Percentiles rank a stretch among this genome's conserved stretches.
phyloP scores from a whole-genome alignment of 2,113 vertebrate genomes.

The Chrysemys picta region DNA sequence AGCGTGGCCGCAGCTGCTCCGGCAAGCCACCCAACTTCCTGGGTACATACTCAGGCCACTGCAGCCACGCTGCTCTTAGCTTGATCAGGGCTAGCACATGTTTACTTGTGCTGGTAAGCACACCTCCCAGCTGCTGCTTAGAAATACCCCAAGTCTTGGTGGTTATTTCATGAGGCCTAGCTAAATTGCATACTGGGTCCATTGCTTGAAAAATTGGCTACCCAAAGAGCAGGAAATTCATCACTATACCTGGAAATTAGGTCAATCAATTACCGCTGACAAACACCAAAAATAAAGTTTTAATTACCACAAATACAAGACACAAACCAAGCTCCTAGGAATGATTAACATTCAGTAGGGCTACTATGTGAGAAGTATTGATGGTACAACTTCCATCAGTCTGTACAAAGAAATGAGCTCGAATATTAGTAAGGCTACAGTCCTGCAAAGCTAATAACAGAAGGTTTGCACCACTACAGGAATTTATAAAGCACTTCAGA shows the following conservation, averaged over 20 bases:
- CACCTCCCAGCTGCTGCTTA: background rate
- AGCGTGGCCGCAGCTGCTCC: background rate
- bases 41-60: background rate
- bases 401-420: background rate
- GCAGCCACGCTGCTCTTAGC: background rate
- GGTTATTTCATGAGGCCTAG: slow-evolving; percentile 20
- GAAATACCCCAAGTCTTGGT: background rate
- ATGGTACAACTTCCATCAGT: background rate
- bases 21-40: background rate
- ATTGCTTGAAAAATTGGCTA: slow-evolving; percentile 2
- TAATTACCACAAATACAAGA: slow-evolving; percentile 71
- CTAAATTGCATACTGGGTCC: slow-evolving; percentile 16
- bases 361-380: slow-evolving; percentile 60
- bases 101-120: background rate
- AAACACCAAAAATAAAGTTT: slow-evolving; percentile 72
- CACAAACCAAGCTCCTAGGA: slow-evolving; percentile 64
- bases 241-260: slow-evolving; percentile 64
- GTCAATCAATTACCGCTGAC: slow-evolving; percentile 76
- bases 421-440: background rate
- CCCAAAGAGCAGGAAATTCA: slow-evolving; percentile 53
- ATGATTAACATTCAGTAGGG: slow-evolving; percentile 71
- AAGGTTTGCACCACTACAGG: background rate
- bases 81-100: background rate
- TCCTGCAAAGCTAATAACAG: background rate
- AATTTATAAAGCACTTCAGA: background rate